Percentiles rank a stretch among this genome's conserved stretches.
Evolutionary conservation across 2,113 vertebrate species (phyloP).

Genomic region (Sebastes schlegelii): DNA sequence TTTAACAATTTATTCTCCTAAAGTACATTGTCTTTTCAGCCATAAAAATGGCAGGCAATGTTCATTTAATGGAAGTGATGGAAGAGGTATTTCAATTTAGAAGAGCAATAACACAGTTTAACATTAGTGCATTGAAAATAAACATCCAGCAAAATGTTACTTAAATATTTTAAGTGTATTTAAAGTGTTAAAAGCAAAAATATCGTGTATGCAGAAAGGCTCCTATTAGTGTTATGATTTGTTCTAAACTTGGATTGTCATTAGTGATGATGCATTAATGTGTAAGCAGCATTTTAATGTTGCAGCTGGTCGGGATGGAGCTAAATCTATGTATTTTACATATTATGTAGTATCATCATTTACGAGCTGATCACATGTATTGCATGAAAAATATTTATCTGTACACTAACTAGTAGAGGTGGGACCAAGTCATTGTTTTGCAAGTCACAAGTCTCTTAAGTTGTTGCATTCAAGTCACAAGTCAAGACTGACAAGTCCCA

Average conservation of each 20-base stretch:
- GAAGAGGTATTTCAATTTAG: background rate
- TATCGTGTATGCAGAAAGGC: background rate
- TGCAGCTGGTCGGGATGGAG: background rate
- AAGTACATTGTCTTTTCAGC: background rate
- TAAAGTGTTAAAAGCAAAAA: background rate
- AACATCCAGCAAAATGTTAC: background rate
- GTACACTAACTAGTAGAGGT: too few relatives aligned
- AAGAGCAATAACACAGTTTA: background rate
- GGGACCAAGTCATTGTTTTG: too few relatives aligned
- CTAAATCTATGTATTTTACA: background rate
- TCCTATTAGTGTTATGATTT: background rate
- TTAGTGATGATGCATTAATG: slow-evolving; percentile 7
- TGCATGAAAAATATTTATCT: background rate
- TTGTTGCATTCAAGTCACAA: too few relatives aligned
- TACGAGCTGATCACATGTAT: background rate
- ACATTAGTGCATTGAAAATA: background rate
- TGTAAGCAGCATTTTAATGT: background rate
- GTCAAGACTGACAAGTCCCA: too few relatives aligned
- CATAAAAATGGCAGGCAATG: background rate
- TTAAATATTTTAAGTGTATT: background rate
- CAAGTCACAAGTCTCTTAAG: too few relatives aligned
- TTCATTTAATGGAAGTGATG: background rate
- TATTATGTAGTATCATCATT: background rate
- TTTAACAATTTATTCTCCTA: background rate
- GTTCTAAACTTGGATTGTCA: background rate